A percentile compares a stretch with the other conserved stretches of the same genome.
These are phyloP conservation scores for Fregata magnificens DNA, from an alignment of 2,113 vertebrate species.

Conservation along the genomic window DNA sequence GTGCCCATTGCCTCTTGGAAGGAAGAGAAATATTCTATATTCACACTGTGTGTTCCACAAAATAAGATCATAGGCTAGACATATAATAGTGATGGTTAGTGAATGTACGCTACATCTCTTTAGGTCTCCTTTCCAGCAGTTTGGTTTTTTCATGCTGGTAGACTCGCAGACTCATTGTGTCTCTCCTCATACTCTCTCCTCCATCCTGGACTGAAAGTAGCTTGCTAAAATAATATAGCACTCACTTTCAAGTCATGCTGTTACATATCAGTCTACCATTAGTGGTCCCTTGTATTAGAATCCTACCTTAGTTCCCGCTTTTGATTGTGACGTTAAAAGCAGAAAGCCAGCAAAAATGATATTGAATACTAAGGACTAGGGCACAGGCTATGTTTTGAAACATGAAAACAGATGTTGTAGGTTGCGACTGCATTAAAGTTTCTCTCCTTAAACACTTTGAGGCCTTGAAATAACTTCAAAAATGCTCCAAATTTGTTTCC, in stretches of 20 bases:
- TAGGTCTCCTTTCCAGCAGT: neutral
- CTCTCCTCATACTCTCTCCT: neutral
- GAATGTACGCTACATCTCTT: fast-evolving
- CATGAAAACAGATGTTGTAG: neutral
- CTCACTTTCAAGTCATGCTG: neutral
- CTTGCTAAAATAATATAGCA: neutral
- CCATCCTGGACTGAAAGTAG: neutral
- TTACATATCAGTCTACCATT: neutral
- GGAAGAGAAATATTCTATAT: neutral
- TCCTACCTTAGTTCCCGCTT: neutral
- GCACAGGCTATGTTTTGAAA: neutral
- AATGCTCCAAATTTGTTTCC: neutral
- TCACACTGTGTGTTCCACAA: neutral
- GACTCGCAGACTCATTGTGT: neutral
- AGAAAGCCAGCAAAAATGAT: neutral
- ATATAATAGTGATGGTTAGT: neutral
- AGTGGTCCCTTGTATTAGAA: neutral
- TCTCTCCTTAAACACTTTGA: neutral
- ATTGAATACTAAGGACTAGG: neutral
- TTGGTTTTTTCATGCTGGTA: neutral
- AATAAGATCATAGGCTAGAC: neutral
- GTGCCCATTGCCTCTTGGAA: neutral
- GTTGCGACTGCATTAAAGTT: neutral
- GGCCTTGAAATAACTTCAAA: neutral
- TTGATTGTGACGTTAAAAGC: neutral